Evolutionary conservation across 2,113 vertebrate genomes (phyloP).

Genomic region (Ascaphus truei): DNA sequence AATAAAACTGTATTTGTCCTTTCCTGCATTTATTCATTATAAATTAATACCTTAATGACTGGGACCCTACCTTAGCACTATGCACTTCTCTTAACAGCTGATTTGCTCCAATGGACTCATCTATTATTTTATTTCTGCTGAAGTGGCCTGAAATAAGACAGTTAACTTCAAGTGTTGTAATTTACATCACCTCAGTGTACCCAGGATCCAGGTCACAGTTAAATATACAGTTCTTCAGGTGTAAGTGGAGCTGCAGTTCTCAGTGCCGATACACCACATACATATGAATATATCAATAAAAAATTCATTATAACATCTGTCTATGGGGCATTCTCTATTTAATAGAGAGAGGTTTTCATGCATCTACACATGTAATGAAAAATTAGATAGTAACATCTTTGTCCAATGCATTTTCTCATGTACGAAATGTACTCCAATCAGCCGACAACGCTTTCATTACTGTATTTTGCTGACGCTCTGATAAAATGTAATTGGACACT

Average conservation of each 20-base stretch:
- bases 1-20: not conserved
- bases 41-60: conserved; percentile 35
- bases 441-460: conserved; percentile 36
- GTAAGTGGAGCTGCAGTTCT: conserved; percentile 3
- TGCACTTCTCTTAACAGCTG: conserved; percentile 24
- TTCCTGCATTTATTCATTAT: not conserved
- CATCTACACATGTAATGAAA: conserved; percentile 37
- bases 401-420: conserved; percentile 30
- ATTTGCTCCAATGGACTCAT: conserved; percentile 35
- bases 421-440: conserved; percentile 36
- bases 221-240: conserved; percentile 36
- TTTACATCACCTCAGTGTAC: conserved; percentile 37
- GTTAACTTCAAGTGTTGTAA: conserved; percentile 32
- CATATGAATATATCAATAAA: conserved; percentile 44
- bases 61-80: conserved; percentile 26
- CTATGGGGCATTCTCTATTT: conserved; percentile 33
- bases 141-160: conserved; percentile 29
- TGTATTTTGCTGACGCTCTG: conserved; percentile 34
- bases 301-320: conserved; percentile 38
- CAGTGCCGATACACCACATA: conserved; percentile 2
- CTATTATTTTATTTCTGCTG: conserved; percentile 36
- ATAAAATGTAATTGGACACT: conserved; percentile 38
- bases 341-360: conserved; percentile 36
- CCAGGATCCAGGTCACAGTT: conserved; percentile 33
- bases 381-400: conserved; percentile 36